Evolutionary conservation across 2,888 invertebrate genomes (phyloP), one percentile per base, ranked within the genome.

Genomic region (Leucophenga maculata): DNA sequence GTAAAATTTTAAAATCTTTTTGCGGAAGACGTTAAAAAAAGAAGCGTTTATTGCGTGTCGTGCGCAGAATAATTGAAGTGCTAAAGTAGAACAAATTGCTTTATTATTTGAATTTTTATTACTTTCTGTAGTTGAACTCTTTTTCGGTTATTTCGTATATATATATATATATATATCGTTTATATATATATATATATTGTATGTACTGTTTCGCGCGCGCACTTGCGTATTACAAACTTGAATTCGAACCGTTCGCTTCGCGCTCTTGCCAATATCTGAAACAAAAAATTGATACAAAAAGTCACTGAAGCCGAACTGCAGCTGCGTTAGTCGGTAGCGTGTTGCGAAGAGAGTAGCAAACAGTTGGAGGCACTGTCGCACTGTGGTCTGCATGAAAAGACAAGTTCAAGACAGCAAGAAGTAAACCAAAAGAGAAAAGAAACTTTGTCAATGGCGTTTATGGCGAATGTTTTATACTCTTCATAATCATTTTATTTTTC

Each of bases 221-320:
- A 68, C 44, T 50, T 39, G 52, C 9, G 57, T 46, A 59, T 16
- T 39, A n/a, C 14, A 54, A 50, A 65, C 31, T 68, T 52, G 9
- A 20, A 60, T 60, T 31, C 54, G 57, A 57, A 68, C 69, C 60
- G 69, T 52, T 46, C 57, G 18, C 11, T 65, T 65, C 72, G 76
- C 74, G 72, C 64, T 75, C 39, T 70, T 72, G 70, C 72, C 75
- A 77, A 77, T 74, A 77, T 78, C 76, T 84, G 69, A 83, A 77
- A 50, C 32, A 48, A 64, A 11, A 66, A 75, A 71, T 71, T 74
- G 69, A 71, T 68, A 73, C 71, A 68, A 59, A 66, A 55, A 65
- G 65, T 73, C 72, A 74, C 70, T 75, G 73, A 79, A 76, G 76
- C 73, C 72, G 70, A 77, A 75, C 69, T 64, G 48, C 62, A 64